Percentiles rank a stretch among this genome's conserved stretches.
Evolutionary conservation across 23 tunicate genomes (phyloP).

Genomic region (Ciona savignyi): DNA sequence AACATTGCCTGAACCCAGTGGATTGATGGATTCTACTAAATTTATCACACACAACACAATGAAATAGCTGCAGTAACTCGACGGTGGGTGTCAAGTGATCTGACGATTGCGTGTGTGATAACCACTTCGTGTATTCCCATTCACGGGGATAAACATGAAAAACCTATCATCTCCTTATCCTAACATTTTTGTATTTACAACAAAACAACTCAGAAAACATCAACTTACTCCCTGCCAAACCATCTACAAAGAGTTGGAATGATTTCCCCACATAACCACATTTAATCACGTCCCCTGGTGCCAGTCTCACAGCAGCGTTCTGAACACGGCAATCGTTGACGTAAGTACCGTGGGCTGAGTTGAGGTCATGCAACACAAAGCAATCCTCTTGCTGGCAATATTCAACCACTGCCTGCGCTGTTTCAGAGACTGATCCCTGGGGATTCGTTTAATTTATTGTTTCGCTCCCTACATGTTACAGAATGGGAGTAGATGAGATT

Average conservation of each 20-base stretch:
- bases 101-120: no score
- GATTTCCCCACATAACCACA: conserved; percentile 58
- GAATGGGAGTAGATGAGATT: no score
- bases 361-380: conserved; percentile 66
- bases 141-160: no score
- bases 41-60: no score
- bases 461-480: no score
- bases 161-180: no score
- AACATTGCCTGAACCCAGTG: no score
- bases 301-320: conserved; percentile 62
- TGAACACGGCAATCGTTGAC: conserved; percentile 77
- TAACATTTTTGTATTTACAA: not conserved
- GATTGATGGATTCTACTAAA: no score
- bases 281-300: conserved; percentile 63
- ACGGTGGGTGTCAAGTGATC: no score
- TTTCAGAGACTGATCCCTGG: conserved; percentile 9
- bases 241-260: conserved; percentile 14
- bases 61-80: no score
- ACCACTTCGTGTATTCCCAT: no score
- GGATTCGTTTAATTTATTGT: no score
- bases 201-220: not conserved
- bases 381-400: conserved; percentile 50
- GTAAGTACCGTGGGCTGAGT: conserved; percentile 66
- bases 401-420: conserved; percentile 65
- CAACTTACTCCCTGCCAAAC: not conserved